Conservation (phyloP, 1,140 invertebrate species). For the Adelges cooleyi region DNA sequence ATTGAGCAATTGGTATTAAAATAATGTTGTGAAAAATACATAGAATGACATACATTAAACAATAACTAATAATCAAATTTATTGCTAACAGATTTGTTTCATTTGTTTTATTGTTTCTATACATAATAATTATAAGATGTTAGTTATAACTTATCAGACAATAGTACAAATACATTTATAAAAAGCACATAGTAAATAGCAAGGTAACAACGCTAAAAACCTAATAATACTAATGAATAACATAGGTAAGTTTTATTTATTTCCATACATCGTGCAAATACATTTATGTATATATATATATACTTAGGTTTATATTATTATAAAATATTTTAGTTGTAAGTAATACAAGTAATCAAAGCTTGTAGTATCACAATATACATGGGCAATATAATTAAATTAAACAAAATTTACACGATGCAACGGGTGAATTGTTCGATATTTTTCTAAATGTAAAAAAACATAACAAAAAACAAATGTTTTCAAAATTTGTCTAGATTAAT, state of each 20-base stretch:
- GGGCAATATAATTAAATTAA: not conserved
- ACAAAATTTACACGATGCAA: conserved; percentile 18
- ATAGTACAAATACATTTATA: conserved; percentile 23
- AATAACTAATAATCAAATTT: no score
- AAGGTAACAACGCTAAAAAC: conserved; percentile 24
- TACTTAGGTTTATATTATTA: not conserved
- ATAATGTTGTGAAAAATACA: no score
- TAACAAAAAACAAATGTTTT: no score
- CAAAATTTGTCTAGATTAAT: not conserved
- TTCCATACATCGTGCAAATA: conserved; percentile 16
- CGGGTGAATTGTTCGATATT: not conserved
- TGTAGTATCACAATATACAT: conserved; percentile 23
- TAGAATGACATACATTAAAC: no score
- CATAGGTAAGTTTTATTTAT: not conserved
- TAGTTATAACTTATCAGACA: conserved; percentile 20
- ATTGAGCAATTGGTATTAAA: no score
- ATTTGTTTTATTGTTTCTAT: conserved; percentile 23
- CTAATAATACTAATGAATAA: not conserved
- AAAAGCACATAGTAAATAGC: conserved; percentile 23
- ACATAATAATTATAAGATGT: conserved; percentile 24
- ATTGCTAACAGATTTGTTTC: conserved; percentile 17
- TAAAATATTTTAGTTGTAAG: conserved; percentile 20
- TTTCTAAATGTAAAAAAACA: no score
- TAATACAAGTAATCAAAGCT: conserved; percentile 24
- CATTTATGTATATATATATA: not conserved